Base-by-base conservation (phyloP, 2,113 vertebrate species). In the Hippocampus zosterae region DNA sequence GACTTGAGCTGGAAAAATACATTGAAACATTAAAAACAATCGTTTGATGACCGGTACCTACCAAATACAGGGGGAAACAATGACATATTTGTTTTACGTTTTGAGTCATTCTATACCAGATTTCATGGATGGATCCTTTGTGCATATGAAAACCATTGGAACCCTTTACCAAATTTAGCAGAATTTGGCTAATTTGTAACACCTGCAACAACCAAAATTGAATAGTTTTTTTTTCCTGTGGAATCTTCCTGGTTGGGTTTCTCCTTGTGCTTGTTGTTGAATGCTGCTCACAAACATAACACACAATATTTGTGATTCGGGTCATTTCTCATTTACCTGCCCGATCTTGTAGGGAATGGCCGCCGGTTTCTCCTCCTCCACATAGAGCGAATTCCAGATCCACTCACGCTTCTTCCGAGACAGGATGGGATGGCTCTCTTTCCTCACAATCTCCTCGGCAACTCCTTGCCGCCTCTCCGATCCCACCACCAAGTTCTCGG, bases 321-420 rank as follows among this genome's bases (percentile, higher is more conserved):
- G 19, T 21, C 40, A 21, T 44, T 44, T 65, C 10, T 15, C 8
- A 48, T 71, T 87, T 90, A 97, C 96, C 93, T 94, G 92, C 86
- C 94, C 94, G 48, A 96, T 91, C 0, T 93, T 89, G 73, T 92
- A 90, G 4, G 94, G 89, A 12, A 77, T 12, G 0, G 87, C 80
- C 0, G 44, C 16, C 0, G 88, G 90, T 70, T 88, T 92, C 74
- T 96, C 94, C 71, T 96, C 71, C 69, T 85, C 76, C 40, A 95
- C 93, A 6, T 91, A 93, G 81, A 95, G 88, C 44, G 90, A 87
- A 79, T 97, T 98, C 96, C 96, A 98, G 77, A 94, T 92, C 95
- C 95, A 98, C 0, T 87, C 91, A 84, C 96, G 94, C 73, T 94
- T 98, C 64, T 81, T 73, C 71, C 91, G 74, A 27, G 61, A 10